Conservation (phyloP, 2,797 vertebrate genomes). For the Cetoscarus ocellatus region DNA sequence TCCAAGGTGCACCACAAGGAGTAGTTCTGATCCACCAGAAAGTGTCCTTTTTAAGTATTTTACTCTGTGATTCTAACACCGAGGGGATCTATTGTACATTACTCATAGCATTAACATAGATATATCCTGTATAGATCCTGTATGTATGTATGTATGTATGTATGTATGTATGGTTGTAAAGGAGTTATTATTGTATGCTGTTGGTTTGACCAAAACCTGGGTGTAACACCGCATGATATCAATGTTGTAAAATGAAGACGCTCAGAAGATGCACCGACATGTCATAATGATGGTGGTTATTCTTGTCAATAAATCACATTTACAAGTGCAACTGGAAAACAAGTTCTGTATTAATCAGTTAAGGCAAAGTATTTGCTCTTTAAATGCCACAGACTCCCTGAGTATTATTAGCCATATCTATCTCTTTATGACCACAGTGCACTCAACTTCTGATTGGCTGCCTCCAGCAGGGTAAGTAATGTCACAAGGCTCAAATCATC, state of each 20-base stretch:
- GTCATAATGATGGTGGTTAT: constrained; percentile 47
- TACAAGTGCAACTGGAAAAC: constrained; percentile 41
- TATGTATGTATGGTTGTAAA: constrained; percentile 82
- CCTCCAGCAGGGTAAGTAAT: no score
- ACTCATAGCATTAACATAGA: constrained; percentile 47
- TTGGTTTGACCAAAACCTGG: constrained; percentile 60
- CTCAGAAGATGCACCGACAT: constrained; percentile 49
- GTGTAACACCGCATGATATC: constrained; percentile 75
- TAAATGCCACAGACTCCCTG: no score
- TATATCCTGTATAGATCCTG: constrained; percentile 67
- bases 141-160: constrained; percentile 67
- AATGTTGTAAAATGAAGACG: constrained; percentile 70
- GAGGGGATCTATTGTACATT: constrained; percentile 59
- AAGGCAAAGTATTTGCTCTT: no score
- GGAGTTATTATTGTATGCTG: constrained; percentile 67
- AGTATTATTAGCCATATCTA: no score
- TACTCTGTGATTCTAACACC: constrained; percentile 45
- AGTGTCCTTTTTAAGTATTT: constrained; percentile 63
- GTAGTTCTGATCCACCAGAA: constrained; percentile 56
- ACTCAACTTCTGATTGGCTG: no score
- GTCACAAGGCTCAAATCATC: no score
- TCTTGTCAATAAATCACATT: constrained; percentile 79
- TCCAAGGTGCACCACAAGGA: constrained; percentile 23
- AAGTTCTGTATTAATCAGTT: not conserved
- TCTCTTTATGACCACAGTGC: no score